Evolutionary conservation across 2,113 vertebrate genomes (phyloP), one percentile per base, ranked within the genome.

Genomic region (Lota lota): DNA sequence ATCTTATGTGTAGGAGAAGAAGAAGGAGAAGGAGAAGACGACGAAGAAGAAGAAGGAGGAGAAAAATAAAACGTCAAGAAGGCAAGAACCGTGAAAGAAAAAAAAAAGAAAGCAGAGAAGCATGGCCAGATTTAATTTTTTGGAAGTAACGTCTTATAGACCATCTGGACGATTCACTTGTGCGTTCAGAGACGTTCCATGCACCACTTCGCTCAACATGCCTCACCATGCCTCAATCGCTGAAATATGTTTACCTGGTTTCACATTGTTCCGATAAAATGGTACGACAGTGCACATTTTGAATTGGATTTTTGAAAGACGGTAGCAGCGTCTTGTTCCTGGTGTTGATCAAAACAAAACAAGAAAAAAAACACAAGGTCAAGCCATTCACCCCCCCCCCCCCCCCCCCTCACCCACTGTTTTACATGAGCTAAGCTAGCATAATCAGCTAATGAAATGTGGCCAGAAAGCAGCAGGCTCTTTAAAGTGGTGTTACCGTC

Each of bases 361-460:
- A 28, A 28, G 28, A 28, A 28, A 28, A 28, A 28, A 28, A 2
- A 28, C 28, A 28, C 1, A 28, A 28, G 28, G 28, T 28, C 28
- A 28, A 28, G 28, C 28, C 28, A 5, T 28, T 28, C 28, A 28
- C 28, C 28, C 28, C 28, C 12, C 50, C 50, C 2, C 4, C 50
- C 28, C 28, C 28, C 6, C 1, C 28, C 28, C 28, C 28, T 73
- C 70, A 59, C 53, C 62, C 40, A 12, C 62, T 73, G 66, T 66
- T 74, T 78, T 76, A 75, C 73, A 79, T 81, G 71, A 88, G 78
- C 59, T 63, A 75, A 75, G 69, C 60, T 78, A 82, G 73, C 83
- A 83, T 83, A 86, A 90, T 90, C 81, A 88, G 79, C 82, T 88
- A 88, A 88, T 88, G 80, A 79, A 74, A 76, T 74, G 78, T 74